Base-by-base conservation (phyloP, 2,888 invertebrate species). In the Notodonta dromedarius region DNA sequence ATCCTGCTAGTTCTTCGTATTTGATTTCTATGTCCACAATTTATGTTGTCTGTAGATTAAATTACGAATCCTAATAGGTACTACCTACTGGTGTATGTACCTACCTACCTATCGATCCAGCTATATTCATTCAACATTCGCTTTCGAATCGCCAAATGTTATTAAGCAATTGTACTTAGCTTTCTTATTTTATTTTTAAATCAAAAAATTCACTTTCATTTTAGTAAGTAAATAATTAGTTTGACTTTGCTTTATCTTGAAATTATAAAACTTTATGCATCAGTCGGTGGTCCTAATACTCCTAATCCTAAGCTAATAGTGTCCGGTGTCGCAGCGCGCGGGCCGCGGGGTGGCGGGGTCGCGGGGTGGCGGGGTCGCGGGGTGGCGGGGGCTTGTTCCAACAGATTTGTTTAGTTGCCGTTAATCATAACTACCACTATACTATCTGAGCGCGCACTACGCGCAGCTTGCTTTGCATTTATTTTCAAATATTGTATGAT, bases 341-440 rank as follows among this genome's bases (percentile, higher is more conserved):
- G 52, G 11, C 13, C 32, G 1, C 24, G 24, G 24, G 24, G 24
- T 24, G 1, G 24, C 24, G 24, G 32, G 52, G 11, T 13, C 32
- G 1, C 24, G 24, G 24, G 24, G 24, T 24, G 1, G 24, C 24
- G 24, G 32, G 52, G 11, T 13, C 32, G 1, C 24, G 24, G 24
- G 24, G 24, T 24, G 1, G 24, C 24, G 24, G n/a, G 24, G 52
- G 52, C 52, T 24, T 52, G 52, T 52, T 52, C 32, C 12, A 52
- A 52, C 52, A 52, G 52, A 52, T 35, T 13, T 52, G 50, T 52
- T 52, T 52, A 32, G 12, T 24, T 13, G 52, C 6, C 52, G 52
- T 52, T 13, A 4, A 52, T 52, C 52, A 35, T 35, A 35, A 52
- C 50, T 50, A 52, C 11, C 32, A 32, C 52, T 52, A 32, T 52